phyloP scores from a whole-genome alignment of 92 coral and sea anemone species.

The Scolanthus callimorphus region DNA sequence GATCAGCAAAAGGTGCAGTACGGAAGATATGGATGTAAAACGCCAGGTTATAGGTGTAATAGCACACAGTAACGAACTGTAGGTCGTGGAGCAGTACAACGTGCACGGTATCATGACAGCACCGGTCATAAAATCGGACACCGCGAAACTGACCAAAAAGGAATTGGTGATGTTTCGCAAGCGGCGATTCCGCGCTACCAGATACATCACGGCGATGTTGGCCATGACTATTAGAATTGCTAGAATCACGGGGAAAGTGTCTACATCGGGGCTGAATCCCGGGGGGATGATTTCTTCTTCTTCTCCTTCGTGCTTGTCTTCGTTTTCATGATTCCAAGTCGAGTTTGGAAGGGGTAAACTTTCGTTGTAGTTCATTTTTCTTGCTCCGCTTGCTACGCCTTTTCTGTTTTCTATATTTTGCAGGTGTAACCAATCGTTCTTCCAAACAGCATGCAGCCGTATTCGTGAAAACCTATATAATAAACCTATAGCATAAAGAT shows the following conservation, averaged over 20 bases:
- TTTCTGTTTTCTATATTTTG: too few species aligned
- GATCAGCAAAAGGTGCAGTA: constrained; percentile 69
- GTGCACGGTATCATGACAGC: constrained; percentile 71
- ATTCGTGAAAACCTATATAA: too few species aligned
- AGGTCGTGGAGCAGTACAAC: constrained; percentile 47
- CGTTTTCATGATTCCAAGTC: too few species aligned
- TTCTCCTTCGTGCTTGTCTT: too few species aligned
- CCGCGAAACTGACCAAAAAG: constrained; percentile 67
- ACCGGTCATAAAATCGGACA: constrained; percentile 75
- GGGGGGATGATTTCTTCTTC: too few species aligned
- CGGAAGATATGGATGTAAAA: constrained; percentile 76
- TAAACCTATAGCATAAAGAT: too few species aligned
- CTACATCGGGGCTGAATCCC: constrained; percentile 41
- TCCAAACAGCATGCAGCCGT: too few species aligned
- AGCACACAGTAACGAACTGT: constrained; percentile 21
- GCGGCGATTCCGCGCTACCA: constrained; percentile 46
- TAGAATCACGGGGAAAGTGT: constrained; percentile 43
- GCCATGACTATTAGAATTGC: constrained; percentile 32
- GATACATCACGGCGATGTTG: constrained; percentile 40
- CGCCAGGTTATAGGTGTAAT: constrained; percentile 40
- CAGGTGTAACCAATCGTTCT: too few species aligned
- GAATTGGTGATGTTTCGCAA: constrained; percentile 54
- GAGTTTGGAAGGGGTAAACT: too few species aligned
- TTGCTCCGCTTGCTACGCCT: too few species aligned
- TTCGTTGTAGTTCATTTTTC: too few species aligned